These are phyloP conservation scores for Gymnarchus niloticus DNA, from an alignment of 2,113 vertebrate genomes.

Conservation along the genomic window DNA sequence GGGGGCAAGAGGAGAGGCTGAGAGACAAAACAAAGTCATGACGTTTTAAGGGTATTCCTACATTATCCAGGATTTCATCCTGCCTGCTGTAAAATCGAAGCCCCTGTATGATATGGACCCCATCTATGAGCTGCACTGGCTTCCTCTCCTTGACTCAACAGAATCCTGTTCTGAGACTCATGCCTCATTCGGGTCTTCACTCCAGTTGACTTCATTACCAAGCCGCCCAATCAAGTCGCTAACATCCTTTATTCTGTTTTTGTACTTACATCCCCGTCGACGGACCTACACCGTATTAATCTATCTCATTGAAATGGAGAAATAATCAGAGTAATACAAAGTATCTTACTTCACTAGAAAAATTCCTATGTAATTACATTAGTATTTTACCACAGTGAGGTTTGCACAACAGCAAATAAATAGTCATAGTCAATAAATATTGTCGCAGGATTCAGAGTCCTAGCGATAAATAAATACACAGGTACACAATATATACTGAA, in stretches of 20 bases:
- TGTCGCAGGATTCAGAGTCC: conserved; percentile 46
- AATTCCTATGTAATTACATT: conserved; percentile 13
- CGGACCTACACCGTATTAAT: not conserved
- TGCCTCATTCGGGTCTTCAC: not conserved
- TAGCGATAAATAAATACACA: conserved; percentile 24
- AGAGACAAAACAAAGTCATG: not conserved
- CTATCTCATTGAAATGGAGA: not conserved
- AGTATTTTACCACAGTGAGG: conserved; percentile 8
- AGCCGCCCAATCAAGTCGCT: not conserved
- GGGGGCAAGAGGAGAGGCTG: conserved; percentile 38
- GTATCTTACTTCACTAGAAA: conserved; percentile 46
- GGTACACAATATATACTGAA: conserved; percentile 10
- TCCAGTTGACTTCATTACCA: not conserved
- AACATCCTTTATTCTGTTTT: not conserved
- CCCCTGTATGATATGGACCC: not conserved
- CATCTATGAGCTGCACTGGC: not conserved
- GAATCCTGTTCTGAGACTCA: not conserved
- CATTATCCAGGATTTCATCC: not conserved
- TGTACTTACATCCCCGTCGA: not conserved
- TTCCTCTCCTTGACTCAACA: not conserved
- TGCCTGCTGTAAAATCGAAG: not conserved
- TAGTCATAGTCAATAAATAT: conserved; percentile 70
- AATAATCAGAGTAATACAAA: not conserved
- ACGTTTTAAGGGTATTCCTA: not conserved
- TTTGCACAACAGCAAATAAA: conserved; percentile 50